Evolutionary conservation across 2,797 vertebrate genomes (phyloP).

Genomic region (Ctenochaetus hawaiiensis): DNA sequence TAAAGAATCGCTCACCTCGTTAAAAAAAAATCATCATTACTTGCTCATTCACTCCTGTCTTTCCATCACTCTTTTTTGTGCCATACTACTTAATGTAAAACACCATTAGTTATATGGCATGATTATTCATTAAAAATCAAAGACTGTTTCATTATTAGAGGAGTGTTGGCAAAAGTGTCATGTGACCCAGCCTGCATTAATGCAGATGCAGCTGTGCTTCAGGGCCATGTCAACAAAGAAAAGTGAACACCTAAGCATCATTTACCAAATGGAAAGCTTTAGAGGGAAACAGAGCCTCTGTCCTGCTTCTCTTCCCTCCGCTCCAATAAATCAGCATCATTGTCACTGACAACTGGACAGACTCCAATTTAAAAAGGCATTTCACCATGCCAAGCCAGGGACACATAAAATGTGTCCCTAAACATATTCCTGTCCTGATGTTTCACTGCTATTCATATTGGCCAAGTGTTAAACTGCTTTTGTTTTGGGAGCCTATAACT

Average conservation of each 20-base stretch:
- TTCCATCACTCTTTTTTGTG: constrained; percentile 3
- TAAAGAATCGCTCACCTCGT: background rate
- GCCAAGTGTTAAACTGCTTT: constrained; percentile 66
- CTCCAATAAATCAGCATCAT: constrained; percentile 70
- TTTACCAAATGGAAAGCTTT: constrained; percentile 74
- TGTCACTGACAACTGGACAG: constrained; percentile 71
- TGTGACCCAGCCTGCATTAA: constrained; percentile 37
- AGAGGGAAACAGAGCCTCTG: constrained; percentile 52
- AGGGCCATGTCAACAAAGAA: constrained; percentile 65
- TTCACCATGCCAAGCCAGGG: constrained; percentile 56
- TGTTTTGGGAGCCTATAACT: constrained; percentile 56
- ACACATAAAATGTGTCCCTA: constrained; percentile 58
- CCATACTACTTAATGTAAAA: constrained; percentile 8
- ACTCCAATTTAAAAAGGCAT: constrained; percentile 69
- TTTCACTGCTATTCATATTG: constrained; percentile 61
- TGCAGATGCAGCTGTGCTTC: constrained; percentile 71
- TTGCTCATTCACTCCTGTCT: background rate
- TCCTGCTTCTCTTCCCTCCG: constrained; percentile 50
- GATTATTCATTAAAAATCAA: constrained; percentile 28
- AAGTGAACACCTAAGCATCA: constrained; percentile 66
- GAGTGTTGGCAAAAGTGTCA: constrained; percentile 6
- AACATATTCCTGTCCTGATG: constrained; percentile 54
- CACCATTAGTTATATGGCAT: constrained; percentile 9
- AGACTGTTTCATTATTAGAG: constrained; percentile 32
- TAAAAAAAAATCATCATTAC: background rate